A percentile compares a stretch with the other conserved stretches of the same genome.
These are phyloP conservation scores for Catocala sponsa DNA, from an alignment of 2,888 invertebrate species.

Conservation along the genomic window DNA sequence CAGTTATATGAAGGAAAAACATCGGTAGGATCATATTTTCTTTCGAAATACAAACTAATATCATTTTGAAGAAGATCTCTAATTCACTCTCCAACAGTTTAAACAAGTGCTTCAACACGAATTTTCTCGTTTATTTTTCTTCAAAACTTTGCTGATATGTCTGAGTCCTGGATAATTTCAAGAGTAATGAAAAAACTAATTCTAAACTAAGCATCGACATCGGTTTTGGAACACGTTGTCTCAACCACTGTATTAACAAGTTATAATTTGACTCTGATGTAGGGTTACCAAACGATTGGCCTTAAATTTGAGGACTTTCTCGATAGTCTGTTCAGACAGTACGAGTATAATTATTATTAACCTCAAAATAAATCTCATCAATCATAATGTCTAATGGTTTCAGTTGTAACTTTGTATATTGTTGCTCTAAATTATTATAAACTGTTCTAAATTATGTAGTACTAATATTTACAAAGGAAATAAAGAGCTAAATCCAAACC, in stretches of 20 bases:
- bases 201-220: slow-evolving; percentile 40
- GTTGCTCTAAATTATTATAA: no score
- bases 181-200: slow-evolving; percentile 51
- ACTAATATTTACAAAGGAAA: no score
- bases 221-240: slow-evolving; percentile 46
- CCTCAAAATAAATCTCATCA: no score
- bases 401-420: no score
- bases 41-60: background rate
- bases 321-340: no score
- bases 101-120: slow-evolving; percentile 24
- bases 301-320: background rate
- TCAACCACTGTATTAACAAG: slow-evolving; percentile 46
- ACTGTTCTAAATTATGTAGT: no score
- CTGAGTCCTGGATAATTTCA: slow-evolving; percentile 24
- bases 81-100: slow-evolving; percentile 18
- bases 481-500: no score
- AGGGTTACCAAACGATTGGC: slow-evolving; percentile 17
- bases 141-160: slow-evolving; percentile 35
- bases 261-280: slow-evolving; percentile 50
- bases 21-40: no score
- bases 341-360: no score
- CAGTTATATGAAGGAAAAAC: no score
- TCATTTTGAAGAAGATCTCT: no score
- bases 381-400: no score
- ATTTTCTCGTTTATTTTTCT: slow-evolving; percentile 38